A percentile compares a stretch with the other conserved stretches of the same genome.
Conservation (phyloP, 2,113 vertebrate species). For the Tichodroma muraria region DNA sequence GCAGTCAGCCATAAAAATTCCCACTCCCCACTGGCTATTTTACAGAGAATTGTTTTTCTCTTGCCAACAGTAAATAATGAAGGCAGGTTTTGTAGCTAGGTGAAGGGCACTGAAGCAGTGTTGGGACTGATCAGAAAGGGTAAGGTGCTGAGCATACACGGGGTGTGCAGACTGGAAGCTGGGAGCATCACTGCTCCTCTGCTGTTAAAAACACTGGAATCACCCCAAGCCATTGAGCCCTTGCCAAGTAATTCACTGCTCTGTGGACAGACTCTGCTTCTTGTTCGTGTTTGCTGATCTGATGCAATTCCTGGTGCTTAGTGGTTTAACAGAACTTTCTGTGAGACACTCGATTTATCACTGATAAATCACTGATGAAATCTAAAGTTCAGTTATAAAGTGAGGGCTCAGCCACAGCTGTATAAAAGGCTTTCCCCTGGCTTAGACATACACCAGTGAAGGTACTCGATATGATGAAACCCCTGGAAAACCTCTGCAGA, state of each 20-base stretch:
- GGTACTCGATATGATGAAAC: neutral
- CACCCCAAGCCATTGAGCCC: neutral
- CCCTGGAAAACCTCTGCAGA: neutral
- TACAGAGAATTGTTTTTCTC: neutral
- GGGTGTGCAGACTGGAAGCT: neutral
- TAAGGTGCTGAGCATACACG: neutral
- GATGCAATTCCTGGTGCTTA: constrained; percentile 19
- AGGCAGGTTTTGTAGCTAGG: neutral
- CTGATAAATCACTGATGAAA: constrained; percentile 62
- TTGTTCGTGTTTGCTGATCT: neutral
- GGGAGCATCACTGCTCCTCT: neutral
- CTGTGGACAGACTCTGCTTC: neutral
- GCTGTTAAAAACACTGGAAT: neutral
- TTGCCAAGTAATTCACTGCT: constrained; percentile 11
- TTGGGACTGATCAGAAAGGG: neutral
- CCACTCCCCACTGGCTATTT: neutral
- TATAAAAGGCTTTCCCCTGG: constrained; percentile 9
- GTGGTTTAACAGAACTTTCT: constrained; percentile 43
- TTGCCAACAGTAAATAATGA: neutral
- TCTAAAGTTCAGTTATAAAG: constrained; percentile 42
- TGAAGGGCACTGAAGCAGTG: neutral
- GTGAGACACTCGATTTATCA: constrained; percentile 47
- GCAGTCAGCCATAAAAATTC: neutral
- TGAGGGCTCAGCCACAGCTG: constrained; percentile 13
- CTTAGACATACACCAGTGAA: neutral